Conservation (phyloP, 2,888 invertebrate species). For the Acleris holmiana region DNA sequence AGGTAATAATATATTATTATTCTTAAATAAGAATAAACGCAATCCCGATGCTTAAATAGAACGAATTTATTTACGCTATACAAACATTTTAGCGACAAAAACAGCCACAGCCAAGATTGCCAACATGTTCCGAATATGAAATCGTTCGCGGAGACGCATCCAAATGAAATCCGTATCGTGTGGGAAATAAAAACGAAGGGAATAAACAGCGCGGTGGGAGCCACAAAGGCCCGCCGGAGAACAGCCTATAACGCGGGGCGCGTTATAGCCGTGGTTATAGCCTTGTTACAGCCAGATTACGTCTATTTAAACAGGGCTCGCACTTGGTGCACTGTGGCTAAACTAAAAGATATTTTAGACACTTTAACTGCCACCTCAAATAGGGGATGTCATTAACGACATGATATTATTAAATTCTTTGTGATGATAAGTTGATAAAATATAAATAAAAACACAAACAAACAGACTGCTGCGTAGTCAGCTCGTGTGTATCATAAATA, state of each 20-base stretch:
- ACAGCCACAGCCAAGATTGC: constrained; percentile 12
- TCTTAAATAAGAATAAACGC: too few relatives aligned
- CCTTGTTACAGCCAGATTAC: constrained; percentile 43
- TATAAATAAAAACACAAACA: too few relatives aligned
- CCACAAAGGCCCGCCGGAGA: constrained; percentile 36
- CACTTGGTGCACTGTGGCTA: constrained; percentile 7
- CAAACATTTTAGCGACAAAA: not conserved
- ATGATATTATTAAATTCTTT: too few relatives aligned
- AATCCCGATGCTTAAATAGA: not conserved
- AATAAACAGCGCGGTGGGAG: constrained; percentile 33
- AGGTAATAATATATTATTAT: too few relatives aligned
- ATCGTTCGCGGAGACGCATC: constrained; percentile 4
- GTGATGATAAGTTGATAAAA: too few relatives aligned
- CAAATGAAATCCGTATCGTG: constrained; percentile 16
- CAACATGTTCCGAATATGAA: constrained; percentile 20
- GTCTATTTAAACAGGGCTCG: constrained; percentile 31
- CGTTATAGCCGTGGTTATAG: constrained; percentile 39
- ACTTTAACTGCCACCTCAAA: not conserved
- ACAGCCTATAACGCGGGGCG: constrained; percentile 32
- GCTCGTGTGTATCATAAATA: too few relatives aligned
- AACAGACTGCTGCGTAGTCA: too few relatives aligned
- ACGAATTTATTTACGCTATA: not conserved
- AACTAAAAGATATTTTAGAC: not conserved
- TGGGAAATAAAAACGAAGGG: constrained; percentile 20
- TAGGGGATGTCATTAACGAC: too few relatives aligned